Percentiles rank a stretch among this genome's conserved stretches.
Evolutionary conservation across 2,797 vertebrate genomes (phyloP).

Genomic region (Clarias fuscus): DNA sequence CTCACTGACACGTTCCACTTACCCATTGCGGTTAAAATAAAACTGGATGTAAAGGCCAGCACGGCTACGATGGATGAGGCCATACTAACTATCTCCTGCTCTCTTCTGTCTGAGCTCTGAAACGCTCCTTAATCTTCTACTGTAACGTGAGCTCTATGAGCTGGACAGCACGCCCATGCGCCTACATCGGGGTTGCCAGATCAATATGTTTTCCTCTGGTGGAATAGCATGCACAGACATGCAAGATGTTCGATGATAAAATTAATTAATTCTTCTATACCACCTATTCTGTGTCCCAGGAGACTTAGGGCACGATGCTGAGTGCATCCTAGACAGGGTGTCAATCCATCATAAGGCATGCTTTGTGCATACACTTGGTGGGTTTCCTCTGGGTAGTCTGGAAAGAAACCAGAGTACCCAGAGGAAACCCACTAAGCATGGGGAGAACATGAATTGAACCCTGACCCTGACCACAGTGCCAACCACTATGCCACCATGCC

Average conservation of each 20-base stretch:
- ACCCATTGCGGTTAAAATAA: constrained; percentile 28
- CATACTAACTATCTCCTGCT: constrained; percentile 4
- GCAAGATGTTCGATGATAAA: background rate
- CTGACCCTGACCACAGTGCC: no score
- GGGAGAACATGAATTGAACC: no score
- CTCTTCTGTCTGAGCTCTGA: background rate
- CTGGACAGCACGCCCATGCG: background rate
- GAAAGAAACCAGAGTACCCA: no score
- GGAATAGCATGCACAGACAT: no score
- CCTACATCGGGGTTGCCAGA: background rate
- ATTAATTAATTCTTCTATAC: background rate
- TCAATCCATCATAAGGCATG: no score
- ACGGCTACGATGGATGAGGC: constrained; percentile 14
- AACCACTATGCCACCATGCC: no score
- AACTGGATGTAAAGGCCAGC: constrained; percentile 25
- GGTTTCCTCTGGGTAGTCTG: no score
- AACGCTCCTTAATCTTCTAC: background rate
- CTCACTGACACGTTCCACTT: background rate
- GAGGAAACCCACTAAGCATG: no score
- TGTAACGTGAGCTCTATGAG: constrained; percentile 9
- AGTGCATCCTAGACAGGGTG: no score
- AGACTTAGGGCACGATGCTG: no score
- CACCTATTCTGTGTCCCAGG: no score
- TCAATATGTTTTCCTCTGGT: background rate
- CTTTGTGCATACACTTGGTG: no score